A percentile compares a stretch with the other conserved stretches of the same genome.
phyloP scores from a whole-genome alignment of 2,797 vertebrate genomes.

The Graptemys geographica region DNA sequence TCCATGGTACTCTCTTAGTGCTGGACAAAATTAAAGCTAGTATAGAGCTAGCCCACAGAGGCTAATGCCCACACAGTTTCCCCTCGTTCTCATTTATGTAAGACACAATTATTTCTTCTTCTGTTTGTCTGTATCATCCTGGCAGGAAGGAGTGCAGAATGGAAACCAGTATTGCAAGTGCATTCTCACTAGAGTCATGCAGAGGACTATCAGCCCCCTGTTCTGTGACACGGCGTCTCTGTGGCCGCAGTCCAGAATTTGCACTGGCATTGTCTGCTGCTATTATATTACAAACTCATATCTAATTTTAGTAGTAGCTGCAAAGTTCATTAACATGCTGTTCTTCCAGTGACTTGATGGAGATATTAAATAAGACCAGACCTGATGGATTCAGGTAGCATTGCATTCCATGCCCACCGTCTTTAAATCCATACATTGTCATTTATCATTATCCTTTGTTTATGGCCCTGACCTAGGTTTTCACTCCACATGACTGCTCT shows the following conservation, averaged over 20 bases:
- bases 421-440: conserved; percentile 31
- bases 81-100: not conserved
- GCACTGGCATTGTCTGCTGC: conserved; percentile 1
- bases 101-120: not conserved
- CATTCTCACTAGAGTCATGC: not conserved
- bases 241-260: not conserved
- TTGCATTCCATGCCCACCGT: not conserved
- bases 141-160: not conserved
- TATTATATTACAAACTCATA: not conserved
- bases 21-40: conserved; percentile 20
- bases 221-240: not conserved
- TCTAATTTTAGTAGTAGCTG: not conserved
- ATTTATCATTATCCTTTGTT: conserved; percentile 22
- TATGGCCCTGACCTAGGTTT: not conserved
- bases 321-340: conserved; percentile 25
- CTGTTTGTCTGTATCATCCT: not conserved
- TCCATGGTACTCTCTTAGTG: not conserved
- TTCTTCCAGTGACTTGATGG: conserved; percentile 23
- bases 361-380: not conserved
- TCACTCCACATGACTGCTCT: not conserved
- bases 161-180: not conserved
- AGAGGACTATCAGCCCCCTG: not conserved
- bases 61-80: not conserved
- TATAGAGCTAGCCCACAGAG: not conserved
- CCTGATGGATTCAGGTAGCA: fast-evolving